Conservation (phyloP, 2,888 invertebrate genomes). For the Drosophila antonietae region DNA sequence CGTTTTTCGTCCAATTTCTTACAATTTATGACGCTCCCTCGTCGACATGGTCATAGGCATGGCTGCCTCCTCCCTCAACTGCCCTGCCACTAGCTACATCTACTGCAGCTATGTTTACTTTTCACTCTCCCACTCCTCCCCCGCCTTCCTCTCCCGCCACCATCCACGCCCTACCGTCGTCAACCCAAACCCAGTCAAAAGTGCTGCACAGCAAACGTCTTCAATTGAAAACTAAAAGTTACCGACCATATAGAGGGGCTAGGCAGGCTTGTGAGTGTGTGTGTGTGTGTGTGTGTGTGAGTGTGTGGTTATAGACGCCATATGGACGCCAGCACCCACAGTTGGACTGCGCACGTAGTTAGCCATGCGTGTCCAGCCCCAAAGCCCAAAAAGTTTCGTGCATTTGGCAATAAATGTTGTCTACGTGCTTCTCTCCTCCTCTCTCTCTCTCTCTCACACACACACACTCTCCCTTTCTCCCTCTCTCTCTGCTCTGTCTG, state of each 20-base stretch:
- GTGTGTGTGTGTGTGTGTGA: background rate
- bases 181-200: background rate
- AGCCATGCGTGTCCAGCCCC: conserved; percentile 68
- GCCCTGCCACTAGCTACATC: background rate
- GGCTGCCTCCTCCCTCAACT: background rate
- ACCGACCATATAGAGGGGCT: conserved; percentile 36
- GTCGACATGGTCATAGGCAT: conserved; percentile 34
- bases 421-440: conserved; percentile 62
- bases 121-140: background rate
- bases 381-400: conserved; percentile 62
- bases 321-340: conserved; percentile 13
- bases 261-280: background rate
- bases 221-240: conserved; percentile 33
- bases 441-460: too few species aligned
- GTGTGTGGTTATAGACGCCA: conserved; percentile 7
- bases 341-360: conserved; percentile 52
- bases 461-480: background rate
- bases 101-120: background rate
- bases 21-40: conserved; percentile 51
- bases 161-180: background rate
- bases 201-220: conserved; percentile 14
- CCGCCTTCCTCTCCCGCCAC: background rate
- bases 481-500: background rate
- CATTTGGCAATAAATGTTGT: conserved; percentile 79
- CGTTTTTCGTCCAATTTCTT: conserved; percentile 47